These are phyloP conservation scores for Trimorus sp. DNA, from an alignment of 2,888 invertebrate genomes.

Conservation along the genomic window DNA sequence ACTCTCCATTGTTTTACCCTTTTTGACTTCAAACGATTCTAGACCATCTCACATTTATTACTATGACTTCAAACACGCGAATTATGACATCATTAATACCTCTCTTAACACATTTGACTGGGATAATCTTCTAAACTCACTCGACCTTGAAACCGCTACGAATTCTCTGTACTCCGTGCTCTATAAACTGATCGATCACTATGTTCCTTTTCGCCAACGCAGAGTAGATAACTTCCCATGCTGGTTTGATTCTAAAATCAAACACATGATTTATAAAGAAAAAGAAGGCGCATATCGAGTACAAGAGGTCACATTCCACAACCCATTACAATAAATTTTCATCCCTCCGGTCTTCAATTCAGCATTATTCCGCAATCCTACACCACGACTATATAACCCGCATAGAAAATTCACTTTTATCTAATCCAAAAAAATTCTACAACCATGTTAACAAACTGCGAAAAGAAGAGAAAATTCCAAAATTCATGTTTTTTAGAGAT, in stretches of 20 bases:
- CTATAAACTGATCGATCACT: background rate
- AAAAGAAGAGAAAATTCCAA: background rate
- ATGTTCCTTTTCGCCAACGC: background rate
- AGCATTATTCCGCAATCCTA: constrained; percentile 2
- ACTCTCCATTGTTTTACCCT: constrained; percentile 4
- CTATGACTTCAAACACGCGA: constrained; percentile 1
- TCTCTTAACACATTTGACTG: background rate
- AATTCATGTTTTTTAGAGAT: background rate
- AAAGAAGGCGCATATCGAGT: constrained; percentile 4
- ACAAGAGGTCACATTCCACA: background rate
- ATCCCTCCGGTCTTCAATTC: background rate
- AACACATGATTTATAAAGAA: constrained; percentile 3
- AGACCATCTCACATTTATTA: background rate
- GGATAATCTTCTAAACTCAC: no score
- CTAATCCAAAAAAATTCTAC: constrained; percentile 7
- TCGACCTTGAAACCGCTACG: no score
- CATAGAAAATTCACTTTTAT: background rate
- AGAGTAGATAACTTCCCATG: constrained; percentile 2
- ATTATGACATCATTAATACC: background rate
- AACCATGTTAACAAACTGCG: background rate
- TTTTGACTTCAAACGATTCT: background rate
- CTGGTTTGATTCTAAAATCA: constrained; percentile 11
- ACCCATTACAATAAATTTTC: background rate
- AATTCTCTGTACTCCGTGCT: no score
- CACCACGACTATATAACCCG: background rate